Conservation (phyloP, 2,113 vertebrate genomes). For the Choloepus hoffmanni region DNA sequence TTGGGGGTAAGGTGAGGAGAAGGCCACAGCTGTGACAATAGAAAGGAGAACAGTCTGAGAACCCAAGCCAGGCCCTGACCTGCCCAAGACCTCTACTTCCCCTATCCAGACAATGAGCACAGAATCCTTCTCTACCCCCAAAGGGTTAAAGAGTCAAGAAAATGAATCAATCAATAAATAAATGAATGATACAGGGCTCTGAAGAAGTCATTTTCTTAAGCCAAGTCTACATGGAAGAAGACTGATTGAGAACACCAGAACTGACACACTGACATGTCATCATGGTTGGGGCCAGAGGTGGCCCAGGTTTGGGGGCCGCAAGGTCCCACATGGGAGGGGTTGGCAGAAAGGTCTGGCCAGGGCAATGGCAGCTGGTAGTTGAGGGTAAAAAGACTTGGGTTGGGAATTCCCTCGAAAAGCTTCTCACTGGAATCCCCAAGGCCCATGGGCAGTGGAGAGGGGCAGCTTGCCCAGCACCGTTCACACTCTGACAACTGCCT, state of each 20-base stretch:
- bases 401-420: slow-evolving; percentile 1
- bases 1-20: not conserved
- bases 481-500: slow-evolving; percentile 10
- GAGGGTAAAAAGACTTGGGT: not conserved
- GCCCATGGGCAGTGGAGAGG: not conserved
- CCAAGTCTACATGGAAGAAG: slow-evolving; percentile 17
- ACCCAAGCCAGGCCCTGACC: not conserved
- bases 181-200: not conserved
- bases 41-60: not conserved
- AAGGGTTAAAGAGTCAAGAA: not conserved
- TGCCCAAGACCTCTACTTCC: not conserved
- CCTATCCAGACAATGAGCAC: not conserved
- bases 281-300: not conserved
- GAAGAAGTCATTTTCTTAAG: slow-evolving; percentile 50
- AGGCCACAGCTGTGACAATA: not conserved
- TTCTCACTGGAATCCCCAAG: not conserved
- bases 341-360: not conserved
- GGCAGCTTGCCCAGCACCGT: not conserved
- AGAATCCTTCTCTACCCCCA: not conserved
- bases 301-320: not conserved
- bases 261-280: not conserved
- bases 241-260: not conserved
- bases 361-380: not conserved
- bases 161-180: not conserved
- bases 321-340: not conserved